Evolutionary conservation across 2,888 invertebrate genomes (phyloP).

Genomic region (Isotomurus palustris): DNA sequence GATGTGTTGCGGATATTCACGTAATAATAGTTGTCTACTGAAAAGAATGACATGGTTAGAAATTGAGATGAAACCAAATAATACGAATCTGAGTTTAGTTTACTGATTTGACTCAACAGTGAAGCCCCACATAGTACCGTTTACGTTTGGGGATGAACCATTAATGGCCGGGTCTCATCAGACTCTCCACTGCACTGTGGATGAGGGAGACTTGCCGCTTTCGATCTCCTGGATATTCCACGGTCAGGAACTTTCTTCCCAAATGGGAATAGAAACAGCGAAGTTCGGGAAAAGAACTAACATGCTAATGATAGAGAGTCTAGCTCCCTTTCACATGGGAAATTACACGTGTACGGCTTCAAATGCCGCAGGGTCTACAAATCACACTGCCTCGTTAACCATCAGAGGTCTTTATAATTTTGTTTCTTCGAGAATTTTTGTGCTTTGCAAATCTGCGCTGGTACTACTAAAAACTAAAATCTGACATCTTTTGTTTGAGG

Average conservation of each 20-base stretch:
- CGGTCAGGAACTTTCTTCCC: slow-evolving; percentile 46
- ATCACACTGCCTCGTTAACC: slow-evolving; percentile 62
- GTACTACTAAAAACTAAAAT: too few relatives aligned
- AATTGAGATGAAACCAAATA: too few relatives aligned
- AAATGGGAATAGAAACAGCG: slow-evolving; percentile 54
- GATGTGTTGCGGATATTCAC: too few relatives aligned
- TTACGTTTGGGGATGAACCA: slow-evolving; percentile 43
- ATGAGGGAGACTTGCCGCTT: slow-evolving; percentile 23
- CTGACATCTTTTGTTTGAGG: too few relatives aligned
- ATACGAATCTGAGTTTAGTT: too few relatives aligned
- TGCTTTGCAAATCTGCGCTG: too few relatives aligned
- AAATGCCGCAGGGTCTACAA: slow-evolving; percentile 56
- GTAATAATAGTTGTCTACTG: too few relatives aligned
- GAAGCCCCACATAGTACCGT: slow-evolving; percentile 47
- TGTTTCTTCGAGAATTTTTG: too few relatives aligned
- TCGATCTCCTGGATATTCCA: slow-evolving; percentile 38
- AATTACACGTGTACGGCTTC: slow-evolving; percentile 55
- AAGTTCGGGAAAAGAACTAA: slow-evolving; percentile 58
- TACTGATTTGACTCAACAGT: too few relatives aligned
- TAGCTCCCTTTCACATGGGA: slow-evolving; percentile 51
- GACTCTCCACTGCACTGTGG: slow-evolving; percentile 30
- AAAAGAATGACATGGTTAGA: too few relatives aligned
- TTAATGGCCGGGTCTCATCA: slow-evolving; percentile 45
- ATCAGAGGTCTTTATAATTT: too few relatives aligned
- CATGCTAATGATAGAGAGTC: slow-evolving; percentile 53